A percentile compares a stretch with the other conserved stretches of the same genome.
These are phyloP conservation scores for Trematomus loennbergii DNA, from an alignment of 2,113 vertebrate genomes.

Conservation along the genomic window DNA sequence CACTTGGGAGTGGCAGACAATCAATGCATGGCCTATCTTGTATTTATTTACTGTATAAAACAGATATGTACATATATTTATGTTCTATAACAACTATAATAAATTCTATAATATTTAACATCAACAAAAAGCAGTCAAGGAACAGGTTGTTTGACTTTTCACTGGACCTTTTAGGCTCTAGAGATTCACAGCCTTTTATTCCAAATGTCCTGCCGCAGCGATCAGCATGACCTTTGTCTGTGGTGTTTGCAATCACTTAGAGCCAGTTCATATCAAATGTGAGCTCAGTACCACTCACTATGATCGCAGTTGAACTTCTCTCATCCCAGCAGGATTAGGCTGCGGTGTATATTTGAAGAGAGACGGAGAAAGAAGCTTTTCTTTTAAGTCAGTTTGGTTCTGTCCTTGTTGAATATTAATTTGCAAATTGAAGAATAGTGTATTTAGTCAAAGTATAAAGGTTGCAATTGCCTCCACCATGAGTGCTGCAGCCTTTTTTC, in stretches of 20 bases:
- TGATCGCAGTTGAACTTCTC: slow-evolving; percentile 51
- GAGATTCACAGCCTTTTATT: slow-evolving; percentile 22
- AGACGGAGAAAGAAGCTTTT: slow-evolving; percentile 1
- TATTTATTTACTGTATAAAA: slow-evolving; percentile 38
- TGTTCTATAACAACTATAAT: no score
- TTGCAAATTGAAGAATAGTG: background rate
- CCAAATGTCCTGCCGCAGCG: background rate
- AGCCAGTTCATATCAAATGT: slow-evolving; percentile 53
- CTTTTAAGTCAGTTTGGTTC: background rate
- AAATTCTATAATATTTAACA: background rate
- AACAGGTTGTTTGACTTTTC: background rate
- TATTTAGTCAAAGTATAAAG: slow-evolving; percentile 11
- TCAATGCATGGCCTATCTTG: slow-evolving; percentile 45
- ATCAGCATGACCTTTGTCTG: slow-evolving; percentile 39
- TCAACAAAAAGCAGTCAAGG: background rate
- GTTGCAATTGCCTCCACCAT: slow-evolving; percentile 3
- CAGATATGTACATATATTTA: background rate
- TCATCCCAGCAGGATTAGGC: slow-evolving; percentile 17
- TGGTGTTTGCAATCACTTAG: slow-evolving; percentile 39
- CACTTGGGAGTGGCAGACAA: slow-evolving; percentile 9
- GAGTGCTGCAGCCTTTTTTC: background rate
- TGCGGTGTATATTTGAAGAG: slow-evolving; percentile 23
- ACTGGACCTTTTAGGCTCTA: background rate
- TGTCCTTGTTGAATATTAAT: background rate
- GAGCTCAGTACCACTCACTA: slow-evolving; percentile 43